Evolutionary conservation across 2,113 vertebrate species (phyloP), one percentile per base, ranked within the genome.

Genomic region (Cairina moschata): DNA sequence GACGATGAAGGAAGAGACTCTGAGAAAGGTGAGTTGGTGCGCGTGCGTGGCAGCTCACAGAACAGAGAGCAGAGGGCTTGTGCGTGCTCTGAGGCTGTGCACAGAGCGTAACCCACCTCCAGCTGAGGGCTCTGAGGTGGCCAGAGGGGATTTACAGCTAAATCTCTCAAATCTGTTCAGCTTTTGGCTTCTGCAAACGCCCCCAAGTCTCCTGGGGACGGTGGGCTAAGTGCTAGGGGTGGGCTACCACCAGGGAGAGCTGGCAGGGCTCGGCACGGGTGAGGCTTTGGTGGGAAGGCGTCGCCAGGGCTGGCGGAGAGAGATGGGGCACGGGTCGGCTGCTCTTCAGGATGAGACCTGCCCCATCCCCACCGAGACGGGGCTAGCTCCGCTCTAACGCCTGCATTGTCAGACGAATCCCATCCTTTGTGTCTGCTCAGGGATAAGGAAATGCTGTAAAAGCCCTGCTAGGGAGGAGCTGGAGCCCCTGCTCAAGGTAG

Each of bases 1-100:
- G 98, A 98, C 3, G 98, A 98, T 60, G 97, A 98, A 62, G 90
- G 97, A 66, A 97, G 94, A 65, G 97, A 98, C n/a, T 82, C 71
- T 0, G 98, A 98, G 67, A 98, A 97, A 91, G 98, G 98, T 97
- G 95, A 98, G 97, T 79, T 11, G 83, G 23, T n/a, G 44, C 17
- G 9, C 5, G 3, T 0, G 18, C 32, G 25, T 72, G 34, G 54
- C 14, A 42, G 36, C 34, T 16, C 46, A 42, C 16, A 25, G 38
- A 17, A 32, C 25, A 44, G 62, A 40, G 76, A 26, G 48, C 62
- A 52, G 11, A 17, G 1, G 2, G 29, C 42, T 28, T 3, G 2
- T 12, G 42, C 13, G 36, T 1, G 3, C 38, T 22, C 42, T 2
- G 2, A 17, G 65, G 25, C 59, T 46, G 32, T 2, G 2, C 0